phyloP scores from a whole-genome alignment of 1,140 invertebrate species.

The Arctopsyche grandis region DNA sequence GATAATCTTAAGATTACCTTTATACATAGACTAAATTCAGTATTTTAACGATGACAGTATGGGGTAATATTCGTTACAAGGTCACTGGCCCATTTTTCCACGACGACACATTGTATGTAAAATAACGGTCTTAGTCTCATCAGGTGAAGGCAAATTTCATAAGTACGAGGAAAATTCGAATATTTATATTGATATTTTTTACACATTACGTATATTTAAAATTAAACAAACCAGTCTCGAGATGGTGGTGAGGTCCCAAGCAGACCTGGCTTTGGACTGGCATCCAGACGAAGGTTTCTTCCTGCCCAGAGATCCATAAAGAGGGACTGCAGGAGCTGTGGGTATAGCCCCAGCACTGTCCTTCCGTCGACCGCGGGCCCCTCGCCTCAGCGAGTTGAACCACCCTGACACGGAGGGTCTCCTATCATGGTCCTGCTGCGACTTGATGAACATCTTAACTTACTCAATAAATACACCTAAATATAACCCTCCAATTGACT shows the following conservation, averaged over 20 bases:
- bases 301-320: constrained; percentile 64
- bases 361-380: constrained; percentile 61
- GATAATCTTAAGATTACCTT: no score
- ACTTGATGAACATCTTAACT: constrained; percentile 65
- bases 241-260: constrained; percentile 71
- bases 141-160: no score
- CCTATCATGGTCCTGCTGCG: constrained; percentile 64
- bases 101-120: no score
- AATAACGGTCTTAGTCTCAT: no score
- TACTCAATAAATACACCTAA: neutral
- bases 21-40: no score
- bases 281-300: constrained; percentile 61
- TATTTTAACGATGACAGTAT: no score
- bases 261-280: constrained; percentile 69
- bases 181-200: no score
- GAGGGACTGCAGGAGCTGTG: constrained; percentile 54
- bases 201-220: no score
- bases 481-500: neutral
- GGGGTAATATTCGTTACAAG: no score
- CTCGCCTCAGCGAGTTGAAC: constrained; percentile 78
- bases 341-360: constrained; percentile 58
- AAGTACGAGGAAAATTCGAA: no score
- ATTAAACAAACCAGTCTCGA: constrained; percentile 63
- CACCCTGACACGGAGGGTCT: constrained; percentile 74
- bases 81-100: no score